Base-by-base conservation (phyloP, 1,140 invertebrate genomes). In the Conus betulinus region DNA sequence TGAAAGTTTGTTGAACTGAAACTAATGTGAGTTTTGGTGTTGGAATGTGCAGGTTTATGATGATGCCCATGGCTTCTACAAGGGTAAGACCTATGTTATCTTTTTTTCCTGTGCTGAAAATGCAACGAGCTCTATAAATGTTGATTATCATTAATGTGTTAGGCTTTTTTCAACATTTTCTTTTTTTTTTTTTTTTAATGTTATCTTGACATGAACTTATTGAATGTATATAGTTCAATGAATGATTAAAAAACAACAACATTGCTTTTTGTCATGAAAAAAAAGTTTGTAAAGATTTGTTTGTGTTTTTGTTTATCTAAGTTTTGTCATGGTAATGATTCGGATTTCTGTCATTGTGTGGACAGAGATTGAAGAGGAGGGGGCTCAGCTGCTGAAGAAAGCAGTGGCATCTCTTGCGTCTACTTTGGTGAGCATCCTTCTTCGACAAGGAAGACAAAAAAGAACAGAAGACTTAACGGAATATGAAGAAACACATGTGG, bases 51-150 rank as follows among this genome's bases (percentile, higher is more conserved):
- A 94, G 94, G 93, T 94, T 17, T 94, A 94, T 90, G 90, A 94
- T 84, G 95, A 96, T 91, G 94, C 95, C 23, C 90, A 91, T 51
- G 84, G 78, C 23, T 91, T 91, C 81, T 93, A 92, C 78, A 87
- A 92, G 83, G 91, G 92, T 92, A 89, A 90, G 87, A 25, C 20
- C n/a, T 86, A 39, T 17, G 0, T 81, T 20, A 71, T 11, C 55
- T 55, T 87, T 53, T 53, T 25, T 17, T 63, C n/a, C 39, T 39
- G 57, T 11, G 71, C 23, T 87, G 23, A 20, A 76, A 76, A 71
- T 11, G 15, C 8, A 60, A 60, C n/a, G n/a, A 11, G 57, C 39
- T 39, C 39, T 39, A 3, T 39, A 39, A 0, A 39, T 39, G 39
- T 39, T 39, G 39, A 39, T 39, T 0, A 39, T 39, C 39, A 39